A percentile compares a stretch with the other conserved stretches of the same genome.
phyloP scores from a whole-genome alignment of 2,797 vertebrate genomes.

The Chrysocyon brachyurus region DNA sequence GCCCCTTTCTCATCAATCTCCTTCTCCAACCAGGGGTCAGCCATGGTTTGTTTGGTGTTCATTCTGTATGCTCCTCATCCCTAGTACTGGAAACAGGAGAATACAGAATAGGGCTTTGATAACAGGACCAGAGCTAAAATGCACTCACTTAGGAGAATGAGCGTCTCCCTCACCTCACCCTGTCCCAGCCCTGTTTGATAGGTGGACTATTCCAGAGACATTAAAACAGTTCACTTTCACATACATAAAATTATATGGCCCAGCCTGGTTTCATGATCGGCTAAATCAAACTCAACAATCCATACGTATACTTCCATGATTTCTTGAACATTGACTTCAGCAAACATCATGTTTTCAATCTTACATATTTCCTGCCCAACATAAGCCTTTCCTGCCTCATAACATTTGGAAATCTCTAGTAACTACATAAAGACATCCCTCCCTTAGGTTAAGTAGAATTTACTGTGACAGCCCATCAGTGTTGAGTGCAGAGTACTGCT shows the following conservation, averaged over 20 bases:
- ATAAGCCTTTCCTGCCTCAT: neutral
- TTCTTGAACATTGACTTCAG: neutral
- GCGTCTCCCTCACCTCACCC: too few relatives aligned
- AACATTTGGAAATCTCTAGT: neutral
- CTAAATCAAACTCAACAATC: neutral
- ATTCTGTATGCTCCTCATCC: neutral
- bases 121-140: neutral
- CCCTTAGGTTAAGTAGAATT: neutral
- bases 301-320: neutral
- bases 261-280: neutral
- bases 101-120: neutral
- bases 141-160: rapidly evolving
- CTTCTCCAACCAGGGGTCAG: neutral
- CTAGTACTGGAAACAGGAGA: neutral
- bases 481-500: rapidly evolving
- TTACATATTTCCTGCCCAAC: neutral
- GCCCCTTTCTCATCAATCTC: neutral
- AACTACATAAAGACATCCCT: neutral
- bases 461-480: neutral
- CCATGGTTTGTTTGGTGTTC: neutral
- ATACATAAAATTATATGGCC: neutral
- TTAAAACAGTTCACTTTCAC: neutral
- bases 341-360: neutral
- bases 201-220: neutral
- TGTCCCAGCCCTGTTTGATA: neutral